phyloP scores from a whole-genome alignment of 2,888 invertebrate species.

The Drosophila suboccidentalis region DNA sequence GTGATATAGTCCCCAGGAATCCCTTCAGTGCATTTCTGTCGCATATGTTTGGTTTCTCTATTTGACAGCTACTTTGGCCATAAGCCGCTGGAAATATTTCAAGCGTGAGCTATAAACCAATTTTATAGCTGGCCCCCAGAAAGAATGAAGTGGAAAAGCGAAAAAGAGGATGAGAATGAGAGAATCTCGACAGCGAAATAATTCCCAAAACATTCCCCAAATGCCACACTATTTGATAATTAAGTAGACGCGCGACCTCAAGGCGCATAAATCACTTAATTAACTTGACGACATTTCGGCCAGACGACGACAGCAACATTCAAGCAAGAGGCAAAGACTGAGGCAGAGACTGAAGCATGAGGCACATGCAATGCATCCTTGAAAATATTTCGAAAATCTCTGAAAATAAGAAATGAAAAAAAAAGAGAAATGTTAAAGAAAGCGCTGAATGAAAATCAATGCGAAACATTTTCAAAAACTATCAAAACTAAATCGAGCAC shows the following conservation, averaged over 20 bases:
- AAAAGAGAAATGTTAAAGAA: constrained; percentile 37
- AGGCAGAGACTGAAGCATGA: constrained; percentile 7
- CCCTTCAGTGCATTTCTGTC: constrained; percentile 27
- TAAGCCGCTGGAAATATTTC: constrained; percentile 55
- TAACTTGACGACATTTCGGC: constrained; percentile 78
- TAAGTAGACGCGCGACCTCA: constrained; percentile 80
- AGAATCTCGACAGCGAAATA: constrained; percentile 61
- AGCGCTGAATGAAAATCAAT: constrained; percentile 65
- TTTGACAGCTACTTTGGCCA: constrained; percentile 52
- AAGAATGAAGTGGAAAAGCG: constrained; percentile 5
- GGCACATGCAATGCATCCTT: constrained; percentile 67
- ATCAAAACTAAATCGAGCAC: constrained; percentile 71
- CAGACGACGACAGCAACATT: constrained; percentile 43
- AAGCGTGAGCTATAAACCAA: constrained; percentile 72
- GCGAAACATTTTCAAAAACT: constrained; percentile 68
- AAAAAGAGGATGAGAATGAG: constrained; percentile 25
- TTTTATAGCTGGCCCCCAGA: constrained; percentile 58
- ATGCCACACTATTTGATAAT: constrained; percentile 81
- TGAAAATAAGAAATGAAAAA: constrained; percentile 39
- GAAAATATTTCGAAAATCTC: constrained; percentile 74
- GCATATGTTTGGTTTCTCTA: constrained; percentile 38
- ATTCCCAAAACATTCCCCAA: constrained; percentile 77
- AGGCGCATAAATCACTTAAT: constrained; percentile 80
- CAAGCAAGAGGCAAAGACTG: not conserved
- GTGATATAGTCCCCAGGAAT: constrained; percentile 15